Conservation (phyloP, 2,888 invertebrate genomes). For the Ephialtes manifestator region DNA sequence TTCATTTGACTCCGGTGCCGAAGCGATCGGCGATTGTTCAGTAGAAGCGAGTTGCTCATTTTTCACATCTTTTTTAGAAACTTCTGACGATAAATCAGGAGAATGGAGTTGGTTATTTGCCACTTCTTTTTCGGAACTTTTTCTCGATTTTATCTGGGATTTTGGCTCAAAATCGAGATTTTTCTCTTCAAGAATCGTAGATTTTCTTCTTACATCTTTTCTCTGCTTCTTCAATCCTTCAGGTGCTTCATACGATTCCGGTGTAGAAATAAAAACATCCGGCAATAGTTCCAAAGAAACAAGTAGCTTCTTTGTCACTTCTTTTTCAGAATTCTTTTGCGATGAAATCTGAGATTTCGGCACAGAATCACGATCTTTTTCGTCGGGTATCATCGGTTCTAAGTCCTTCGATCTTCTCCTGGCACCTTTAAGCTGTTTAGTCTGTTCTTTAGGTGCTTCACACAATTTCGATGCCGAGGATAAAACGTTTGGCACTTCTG, state of each 20-base stretch:
- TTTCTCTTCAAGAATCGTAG: neutral
- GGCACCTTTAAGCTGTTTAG: neutral
- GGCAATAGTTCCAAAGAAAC: neutral
- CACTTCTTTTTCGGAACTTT: neutral
- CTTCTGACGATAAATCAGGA: no score
- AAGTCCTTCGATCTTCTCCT: constrained; percentile 1
- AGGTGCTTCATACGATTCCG: no score
- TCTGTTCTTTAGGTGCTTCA: neutral
- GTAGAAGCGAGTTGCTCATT: no score
- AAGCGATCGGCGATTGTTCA: neutral
- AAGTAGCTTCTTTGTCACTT: neutral
- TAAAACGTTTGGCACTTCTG: no score
- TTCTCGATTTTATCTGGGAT: neutral
- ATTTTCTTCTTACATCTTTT: neutral
- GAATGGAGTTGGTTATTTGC: neutral
- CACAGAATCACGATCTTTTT: neutral
- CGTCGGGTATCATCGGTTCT: neutral
- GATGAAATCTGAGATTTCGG: neutral
- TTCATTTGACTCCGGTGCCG: neutral
- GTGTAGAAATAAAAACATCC: neutral
- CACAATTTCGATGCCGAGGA: no score
- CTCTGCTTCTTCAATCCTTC: no score
- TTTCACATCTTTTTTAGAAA: no score
- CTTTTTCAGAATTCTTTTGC: neutral
- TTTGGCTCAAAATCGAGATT: neutral